These are phyloP conservation scores for Oncorhynchus clarkii DNA, from an alignment of 2,113 vertebrate species.

Conservation along the genomic window DNA sequence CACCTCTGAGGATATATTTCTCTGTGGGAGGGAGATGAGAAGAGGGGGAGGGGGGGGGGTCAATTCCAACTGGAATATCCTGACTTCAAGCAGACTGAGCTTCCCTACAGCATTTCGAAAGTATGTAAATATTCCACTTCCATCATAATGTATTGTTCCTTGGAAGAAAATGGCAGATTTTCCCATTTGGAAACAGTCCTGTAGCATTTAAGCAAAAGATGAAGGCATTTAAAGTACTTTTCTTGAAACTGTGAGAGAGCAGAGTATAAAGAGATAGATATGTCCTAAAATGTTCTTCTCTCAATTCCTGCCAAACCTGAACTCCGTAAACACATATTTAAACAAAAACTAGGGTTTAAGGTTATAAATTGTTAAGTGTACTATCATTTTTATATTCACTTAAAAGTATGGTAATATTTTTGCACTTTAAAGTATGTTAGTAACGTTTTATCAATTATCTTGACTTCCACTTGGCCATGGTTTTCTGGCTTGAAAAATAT, in stretches of 20 bases:
- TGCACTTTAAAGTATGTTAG: too few relatives aligned
- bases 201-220: conserved; percentile 5
- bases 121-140: neutral
- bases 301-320: too few relatives aligned
- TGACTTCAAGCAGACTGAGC: neutral
- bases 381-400: too few relatives aligned
- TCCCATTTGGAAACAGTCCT: neutral
- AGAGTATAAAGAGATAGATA: too few relatives aligned
- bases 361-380: too few relatives aligned
- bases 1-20: conserved; percentile 79
- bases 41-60: neutral
- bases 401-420: too few relatives aligned
- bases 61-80: neutral
- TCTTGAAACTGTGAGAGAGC: neutral
- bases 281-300: too few relatives aligned
- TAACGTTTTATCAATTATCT: too few relatives aligned
- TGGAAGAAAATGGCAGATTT: neutral
- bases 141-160: neutral
- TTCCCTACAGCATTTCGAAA: neutral
- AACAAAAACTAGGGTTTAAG: too few relatives aligned
- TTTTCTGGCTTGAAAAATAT: too few relatives aligned
- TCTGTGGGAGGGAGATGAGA: conserved; percentile 54
- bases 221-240: neutral
- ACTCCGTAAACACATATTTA: too few relatives aligned
- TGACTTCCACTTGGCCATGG: too few relatives aligned